Evolutionary conservation across 2,888 invertebrate genomes (phyloP).

Genomic region (Watsonalla binaria): DNA sequence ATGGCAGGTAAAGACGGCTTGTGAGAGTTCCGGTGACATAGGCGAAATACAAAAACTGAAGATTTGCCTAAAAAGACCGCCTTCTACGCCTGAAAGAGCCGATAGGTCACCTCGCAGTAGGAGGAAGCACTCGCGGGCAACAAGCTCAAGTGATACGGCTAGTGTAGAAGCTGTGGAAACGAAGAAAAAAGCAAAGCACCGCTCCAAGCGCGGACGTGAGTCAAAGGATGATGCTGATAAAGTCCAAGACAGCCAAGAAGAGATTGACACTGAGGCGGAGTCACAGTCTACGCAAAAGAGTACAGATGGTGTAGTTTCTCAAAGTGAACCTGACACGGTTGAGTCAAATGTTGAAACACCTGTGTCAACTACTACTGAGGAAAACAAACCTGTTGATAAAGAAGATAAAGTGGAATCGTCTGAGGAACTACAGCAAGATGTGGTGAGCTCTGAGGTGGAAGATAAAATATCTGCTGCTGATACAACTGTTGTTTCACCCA

Average conservation of each 20-base stretch:
- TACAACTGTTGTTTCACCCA: slow-evolving; percentile 17
- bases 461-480: slow-evolving; percentile 30
- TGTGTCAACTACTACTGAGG: slow-evolving; percentile 57
- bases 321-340: slow-evolving; percentile 31
- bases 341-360: slow-evolving; percentile 28
- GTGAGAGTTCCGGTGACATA: slow-evolving; percentile 61
- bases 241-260: slow-evolving; percentile 52
- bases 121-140: slow-evolving; percentile 71
- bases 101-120: slow-evolving; percentile 74
- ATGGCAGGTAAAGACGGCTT: slow-evolving; percentile 72
- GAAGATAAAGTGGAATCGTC: slow-evolving; percentile 18
- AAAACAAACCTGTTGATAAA: slow-evolving; percentile 27
- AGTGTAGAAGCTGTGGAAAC: slow-evolving; percentile 67
- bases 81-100: slow-evolving; percentile 72
- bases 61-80: slow-evolving; percentile 80
- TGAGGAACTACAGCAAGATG: slow-evolving; percentile 19
- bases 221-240: slow-evolving; percentile 57
- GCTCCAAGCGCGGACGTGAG: slow-evolving; percentile 53
- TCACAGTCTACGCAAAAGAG: slow-evolving; percentile 17
- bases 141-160: slow-evolving; percentile 70
- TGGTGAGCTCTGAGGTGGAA: slow-evolving; percentile 13
- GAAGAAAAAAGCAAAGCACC: slow-evolving; percentile 62
- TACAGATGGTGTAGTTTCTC: slow-evolving; percentile 35
- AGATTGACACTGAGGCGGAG: slow-evolving; percentile 30
- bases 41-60: slow-evolving; percentile 83